Percentiles rank a stretch among this genome's conserved stretches.
phyloP scores from a whole-genome alignment of 2,888 invertebrate genomes.

The Pheosia tremula region DNA sequence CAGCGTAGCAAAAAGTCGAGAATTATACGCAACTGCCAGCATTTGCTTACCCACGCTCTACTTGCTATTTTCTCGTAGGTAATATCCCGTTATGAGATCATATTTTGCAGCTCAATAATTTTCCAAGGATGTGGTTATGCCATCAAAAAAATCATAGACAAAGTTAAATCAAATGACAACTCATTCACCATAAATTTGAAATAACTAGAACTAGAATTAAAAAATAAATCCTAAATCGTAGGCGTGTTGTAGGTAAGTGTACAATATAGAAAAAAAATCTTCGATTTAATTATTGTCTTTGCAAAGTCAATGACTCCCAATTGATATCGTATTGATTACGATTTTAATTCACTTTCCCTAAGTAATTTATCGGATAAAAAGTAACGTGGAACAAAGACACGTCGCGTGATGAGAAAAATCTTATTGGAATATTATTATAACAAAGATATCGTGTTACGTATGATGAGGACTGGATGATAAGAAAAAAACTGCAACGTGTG shows the following conservation, averaged over 20 bases:
- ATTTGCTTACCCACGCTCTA: slow-evolving; percentile 54
- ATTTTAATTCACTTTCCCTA: slow-evolving; percentile 30
- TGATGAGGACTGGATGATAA: slow-evolving; percentile 8
- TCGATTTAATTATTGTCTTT: background rate
- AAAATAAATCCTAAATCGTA: too few species aligned
- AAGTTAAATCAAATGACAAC: too few species aligned
- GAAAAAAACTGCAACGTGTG: slow-evolving; percentile 17
- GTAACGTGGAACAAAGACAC: slow-evolving; percentile 26
- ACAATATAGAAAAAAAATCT: background rate
- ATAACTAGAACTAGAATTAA: too few species aligned
- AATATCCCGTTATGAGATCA: slow-evolving; percentile 39
- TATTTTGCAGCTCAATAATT: slow-evolving; percentile 43
- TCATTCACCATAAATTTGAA: background rate
- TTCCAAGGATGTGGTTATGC: slow-evolving; percentile 4
- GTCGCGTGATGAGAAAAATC: slow-evolving; percentile 35
- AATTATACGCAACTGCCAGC: slow-evolving; percentile 35
- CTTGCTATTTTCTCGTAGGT: slow-evolving; percentile 43
- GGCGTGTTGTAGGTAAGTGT: too few species aligned
- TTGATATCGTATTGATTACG: slow-evolving; percentile 12
- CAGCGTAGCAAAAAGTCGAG: slow-evolving; percentile 34
- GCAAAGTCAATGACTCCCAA: background rate
- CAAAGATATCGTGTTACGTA: slow-evolving; percentile 13
- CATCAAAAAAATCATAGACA: background rate
- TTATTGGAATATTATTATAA: slow-evolving; percentile 19
- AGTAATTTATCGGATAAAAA: slow-evolving; percentile 20